A percentile compares a stretch with the other conserved stretches of the same genome.
Conservation (phyloP, 2,797 vertebrate genomes). For the Sparus aurata region DNA sequence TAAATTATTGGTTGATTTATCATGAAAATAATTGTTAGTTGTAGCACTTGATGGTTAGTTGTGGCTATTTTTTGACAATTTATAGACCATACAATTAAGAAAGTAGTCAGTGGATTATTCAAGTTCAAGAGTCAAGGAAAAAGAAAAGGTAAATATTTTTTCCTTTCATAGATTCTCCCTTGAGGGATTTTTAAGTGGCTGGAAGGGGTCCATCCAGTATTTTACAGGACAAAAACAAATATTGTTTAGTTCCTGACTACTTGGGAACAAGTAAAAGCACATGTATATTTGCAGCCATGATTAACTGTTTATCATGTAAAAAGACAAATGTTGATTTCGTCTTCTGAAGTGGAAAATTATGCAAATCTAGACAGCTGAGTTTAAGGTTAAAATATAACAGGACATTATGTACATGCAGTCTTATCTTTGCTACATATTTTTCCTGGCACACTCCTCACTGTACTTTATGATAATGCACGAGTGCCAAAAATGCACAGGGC, state of each 20-base stretch:
- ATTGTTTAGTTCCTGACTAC: neutral
- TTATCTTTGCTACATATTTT: constrained; percentile 39
- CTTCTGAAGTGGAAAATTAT: neutral
- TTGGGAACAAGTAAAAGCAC: neutral
- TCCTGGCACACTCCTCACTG: constrained; percentile 62
- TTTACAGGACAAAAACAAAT: neutral
- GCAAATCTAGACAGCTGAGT: constrained; percentile 4
- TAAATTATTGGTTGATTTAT: too few species aligned
- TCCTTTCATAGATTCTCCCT: neutral
- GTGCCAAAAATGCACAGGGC: constrained; percentile 67
- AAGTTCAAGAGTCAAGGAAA: neutral
- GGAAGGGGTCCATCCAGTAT: neutral
- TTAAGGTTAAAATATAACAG: constrained; percentile 21
- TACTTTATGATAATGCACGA: constrained; percentile 57
- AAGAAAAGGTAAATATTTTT: neutral
- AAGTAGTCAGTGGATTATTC: neutral
- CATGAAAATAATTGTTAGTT: too few species aligned
- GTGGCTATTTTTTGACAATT: neutral
- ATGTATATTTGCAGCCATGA: neutral
- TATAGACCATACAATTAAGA: neutral
- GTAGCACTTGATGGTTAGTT: neutral
- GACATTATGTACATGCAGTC: constrained; percentile 27
- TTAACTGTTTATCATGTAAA: neutral
- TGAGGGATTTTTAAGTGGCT: neutral
- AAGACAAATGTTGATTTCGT: too few species aligned